phyloP scores from a whole-genome alignment of 1,140 invertebrate genomes.

The Pseudomyrmex cubaensis region DNA sequence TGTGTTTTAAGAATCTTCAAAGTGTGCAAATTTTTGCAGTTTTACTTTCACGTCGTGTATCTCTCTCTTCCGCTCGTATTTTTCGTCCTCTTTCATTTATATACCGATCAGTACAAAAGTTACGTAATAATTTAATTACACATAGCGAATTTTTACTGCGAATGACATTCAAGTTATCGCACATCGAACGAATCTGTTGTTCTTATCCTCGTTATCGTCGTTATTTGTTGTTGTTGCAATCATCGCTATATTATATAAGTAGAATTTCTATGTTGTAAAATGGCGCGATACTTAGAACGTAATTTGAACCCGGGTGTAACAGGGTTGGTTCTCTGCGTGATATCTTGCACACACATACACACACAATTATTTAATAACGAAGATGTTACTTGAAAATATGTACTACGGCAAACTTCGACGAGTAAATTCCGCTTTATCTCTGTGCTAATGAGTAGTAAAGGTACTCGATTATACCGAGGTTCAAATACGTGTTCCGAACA shows the following conservation, averaged over 20 bases:
- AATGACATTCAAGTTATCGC: conserved; percentile 59
- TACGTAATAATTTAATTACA: conserved; percentile 38
- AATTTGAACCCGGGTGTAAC: conserved; percentile 76
- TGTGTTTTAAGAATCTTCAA: conserved; percentile 29
- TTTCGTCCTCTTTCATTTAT: neutral
- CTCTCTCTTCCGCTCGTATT: neutral
- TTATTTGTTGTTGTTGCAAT: conserved; percentile 77
- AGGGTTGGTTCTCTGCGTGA: conserved; percentile 56
- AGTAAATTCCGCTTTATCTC: conserved; percentile 42
- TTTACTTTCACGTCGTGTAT: neutral
- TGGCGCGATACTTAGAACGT: conserved; percentile 71
- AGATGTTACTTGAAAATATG: no score
- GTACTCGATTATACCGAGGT: conserved; percentile 72
- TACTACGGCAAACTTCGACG: neutral
- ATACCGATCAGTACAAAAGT: conserved; percentile 64
- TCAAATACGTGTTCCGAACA: conserved; percentile 78
- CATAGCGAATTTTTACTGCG: conserved; percentile 55
- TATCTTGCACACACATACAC: no score
- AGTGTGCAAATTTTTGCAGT: conserved; percentile 36
- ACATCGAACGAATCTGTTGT: conserved; percentile 59
- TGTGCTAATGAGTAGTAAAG: conserved; percentile 43
- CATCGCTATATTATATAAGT: conserved; percentile 74
- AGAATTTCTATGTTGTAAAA: conserved; percentile 78
- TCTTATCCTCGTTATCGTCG: conserved; percentile 64
- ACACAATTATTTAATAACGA: no score